A percentile compares a stretch with the other conserved stretches of the same genome.
Conservation (phyloP, 2,797 vertebrate species). For the Buphagus erythrorhynchus region DNA sequence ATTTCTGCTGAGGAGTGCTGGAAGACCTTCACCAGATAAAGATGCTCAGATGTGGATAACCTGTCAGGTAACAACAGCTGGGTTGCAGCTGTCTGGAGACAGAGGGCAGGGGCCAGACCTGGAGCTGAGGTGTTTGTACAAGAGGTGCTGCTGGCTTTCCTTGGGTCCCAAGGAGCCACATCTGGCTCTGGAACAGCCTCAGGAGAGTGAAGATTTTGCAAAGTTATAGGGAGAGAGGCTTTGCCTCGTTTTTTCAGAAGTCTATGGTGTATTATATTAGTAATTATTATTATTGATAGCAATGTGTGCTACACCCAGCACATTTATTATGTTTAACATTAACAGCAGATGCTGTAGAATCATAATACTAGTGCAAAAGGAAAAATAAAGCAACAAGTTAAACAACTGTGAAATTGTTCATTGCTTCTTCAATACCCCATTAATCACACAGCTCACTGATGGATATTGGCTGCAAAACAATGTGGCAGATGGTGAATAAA, state of each 20-base stretch:
- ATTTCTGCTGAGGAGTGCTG: background rate
- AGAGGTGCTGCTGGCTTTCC: background rate
- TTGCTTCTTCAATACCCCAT: background rate
- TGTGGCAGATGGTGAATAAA: slow-evolving; percentile 7
- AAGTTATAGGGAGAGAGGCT: background rate
- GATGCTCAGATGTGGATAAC: background rate
- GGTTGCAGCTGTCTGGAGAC: background rate
- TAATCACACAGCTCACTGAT: slow-evolving; percentile 5
- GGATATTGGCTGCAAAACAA: background rate
- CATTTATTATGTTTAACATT: background rate
- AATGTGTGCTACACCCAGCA: background rate
- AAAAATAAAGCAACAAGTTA: slow-evolving; percentile 10
- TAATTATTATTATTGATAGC: background rate
- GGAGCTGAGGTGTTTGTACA: background rate
- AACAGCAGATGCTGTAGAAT: background rate
- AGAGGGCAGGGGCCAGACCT: background rate
- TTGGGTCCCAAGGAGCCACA: background rate
- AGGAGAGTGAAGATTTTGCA: background rate
- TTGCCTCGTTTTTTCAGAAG: background rate
- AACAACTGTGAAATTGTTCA: background rate
- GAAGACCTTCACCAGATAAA: background rate
- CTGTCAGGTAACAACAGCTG: background rate
- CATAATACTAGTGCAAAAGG: background rate
- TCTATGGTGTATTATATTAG: background rate
- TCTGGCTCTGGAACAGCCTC: background rate